Percentiles rank a stretch among this genome's conserved stretches.
These are phyloP conservation scores for Holacanthus passer DNA, from an alignment of 2,113 vertebrate genomes.

Conservation along the genomic window DNA sequence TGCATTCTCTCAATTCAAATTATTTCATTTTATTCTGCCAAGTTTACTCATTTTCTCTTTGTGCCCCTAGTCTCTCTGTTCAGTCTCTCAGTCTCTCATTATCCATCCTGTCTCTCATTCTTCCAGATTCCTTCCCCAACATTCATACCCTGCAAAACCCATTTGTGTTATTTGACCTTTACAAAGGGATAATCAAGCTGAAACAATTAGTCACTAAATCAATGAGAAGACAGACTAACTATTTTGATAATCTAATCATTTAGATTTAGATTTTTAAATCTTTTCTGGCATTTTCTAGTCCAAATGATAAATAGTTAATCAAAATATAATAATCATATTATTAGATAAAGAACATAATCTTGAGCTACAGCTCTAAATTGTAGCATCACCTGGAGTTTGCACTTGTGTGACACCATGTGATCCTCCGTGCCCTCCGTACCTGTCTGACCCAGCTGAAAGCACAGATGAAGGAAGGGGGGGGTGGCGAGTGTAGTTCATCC, in stretches of 20 bases:
- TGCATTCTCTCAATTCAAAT: neutral
- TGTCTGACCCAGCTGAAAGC: constrained; percentile 38
- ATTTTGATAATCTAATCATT: neutral
- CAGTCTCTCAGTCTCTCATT: neutral
- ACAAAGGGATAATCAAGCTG: neutral
- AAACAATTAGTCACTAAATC: neutral
- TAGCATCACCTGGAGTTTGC: neutral
- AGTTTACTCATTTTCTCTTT: neutral
- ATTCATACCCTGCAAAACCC: neutral
- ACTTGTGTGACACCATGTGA: neutral
- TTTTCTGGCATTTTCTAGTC: neutral
- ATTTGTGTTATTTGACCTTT: neutral
- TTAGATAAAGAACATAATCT: neutral
- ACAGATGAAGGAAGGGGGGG: constrained; percentile 10
- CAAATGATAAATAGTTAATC: neutral
- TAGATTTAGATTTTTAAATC: no score
- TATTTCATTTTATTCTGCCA: neutral
- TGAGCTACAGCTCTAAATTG: neutral
- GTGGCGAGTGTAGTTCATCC: constrained; percentile 10
- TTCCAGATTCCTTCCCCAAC: neutral
- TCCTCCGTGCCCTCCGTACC: constrained; percentile 12
- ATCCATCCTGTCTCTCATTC: neutral
- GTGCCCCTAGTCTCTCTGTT: neutral
- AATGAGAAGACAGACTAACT: neutral
- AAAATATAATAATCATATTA: neutral